Percentiles rank a stretch among this genome's conserved stretches.
These are phyloP conservation scores for Myocastor coypus DNA, from an alignment of 2,113 vertebrate species.

Conservation along the genomic window DNA sequence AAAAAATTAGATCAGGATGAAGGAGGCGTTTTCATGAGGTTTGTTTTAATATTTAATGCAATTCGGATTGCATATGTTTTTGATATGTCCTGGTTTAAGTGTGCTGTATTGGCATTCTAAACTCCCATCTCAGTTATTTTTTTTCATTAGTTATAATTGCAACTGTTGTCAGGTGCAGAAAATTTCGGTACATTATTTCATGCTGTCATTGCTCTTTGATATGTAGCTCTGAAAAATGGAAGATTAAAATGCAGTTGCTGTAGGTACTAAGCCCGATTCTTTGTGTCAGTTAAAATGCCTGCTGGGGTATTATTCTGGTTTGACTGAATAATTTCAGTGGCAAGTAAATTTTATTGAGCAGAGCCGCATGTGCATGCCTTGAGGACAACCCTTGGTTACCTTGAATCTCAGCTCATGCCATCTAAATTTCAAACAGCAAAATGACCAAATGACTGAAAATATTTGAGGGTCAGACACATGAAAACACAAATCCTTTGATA, in stretches of 20 bases:
- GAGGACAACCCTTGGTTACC: constrained; percentile 49
- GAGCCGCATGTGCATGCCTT: neutral
- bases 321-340: constrained; percentile 47
- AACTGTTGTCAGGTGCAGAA: neutral
- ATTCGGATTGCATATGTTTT: neutral
- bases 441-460: constrained; percentile 26
- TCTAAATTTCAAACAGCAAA: constrained; percentile 47
- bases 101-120: neutral
- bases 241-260: constrained; percentile 44
- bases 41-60: neutral
- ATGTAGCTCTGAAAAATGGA: constrained; percentile 60
- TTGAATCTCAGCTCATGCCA: neutral
- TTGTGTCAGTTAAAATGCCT: constrained; percentile 46
- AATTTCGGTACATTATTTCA: constrained; percentile 29
- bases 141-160: neutral
- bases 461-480: constrained; percentile 23
- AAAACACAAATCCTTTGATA: constrained; percentile 16
- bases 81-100: neutral
- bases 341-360: constrained; percentile 47
- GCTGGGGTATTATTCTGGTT: constrained; percentile 34
- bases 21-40: neutral
- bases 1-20: constrained; percentile 5
- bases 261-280: constrained; percentile 39
- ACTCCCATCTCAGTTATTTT: neutral
- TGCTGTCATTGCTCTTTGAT: constrained; percentile 61